phyloP scores from a whole-genome alignment of 2,113 vertebrate species.

The Protobothrops mucrosquamatus region DNA sequence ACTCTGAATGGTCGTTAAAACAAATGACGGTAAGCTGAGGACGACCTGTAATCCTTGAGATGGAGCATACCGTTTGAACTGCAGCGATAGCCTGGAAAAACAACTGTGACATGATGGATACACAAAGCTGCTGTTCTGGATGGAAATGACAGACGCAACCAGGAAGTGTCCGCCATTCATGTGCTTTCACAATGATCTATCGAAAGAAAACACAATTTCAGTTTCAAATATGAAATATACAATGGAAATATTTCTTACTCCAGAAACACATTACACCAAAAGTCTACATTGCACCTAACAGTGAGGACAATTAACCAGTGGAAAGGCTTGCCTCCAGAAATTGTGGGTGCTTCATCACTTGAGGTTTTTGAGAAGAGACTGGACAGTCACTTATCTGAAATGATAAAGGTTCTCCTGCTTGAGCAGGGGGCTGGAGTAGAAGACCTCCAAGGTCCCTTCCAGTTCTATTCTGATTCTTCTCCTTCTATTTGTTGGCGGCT shows the following conservation, averaged over 20 bases:
- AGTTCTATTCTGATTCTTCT: too few species aligned
- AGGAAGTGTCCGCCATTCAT: constrained; percentile 70
- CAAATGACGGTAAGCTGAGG: background rate
- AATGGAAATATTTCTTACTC: background rate
- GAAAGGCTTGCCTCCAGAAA: too few species aligned
- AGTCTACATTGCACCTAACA: background rate
- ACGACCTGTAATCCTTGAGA: background rate
- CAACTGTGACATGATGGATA: constrained; percentile 79
- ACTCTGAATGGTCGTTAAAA: background rate
- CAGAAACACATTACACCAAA: background rate
- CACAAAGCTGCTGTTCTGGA: constrained; percentile 73
- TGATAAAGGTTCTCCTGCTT: too few species aligned
- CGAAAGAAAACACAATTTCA: background rate
- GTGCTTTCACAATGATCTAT: constrained; percentile 44
- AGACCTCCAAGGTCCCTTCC: too few species aligned
- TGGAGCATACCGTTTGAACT: constrained; percentile 63
- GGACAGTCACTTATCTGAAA: too few species aligned
- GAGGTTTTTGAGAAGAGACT: too few species aligned
- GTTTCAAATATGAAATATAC: background rate
- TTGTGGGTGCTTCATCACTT: too few species aligned
- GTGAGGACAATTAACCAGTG: too few species aligned
- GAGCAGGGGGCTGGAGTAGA: too few species aligned
- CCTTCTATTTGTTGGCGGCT: background rate
- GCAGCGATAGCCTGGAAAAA: constrained; percentile 64
- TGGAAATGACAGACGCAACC: constrained; percentile 73